Evolutionary conservation across 2,888 invertebrate genomes (phyloP), one percentile per base, ranked within the genome.

Genomic region (Drosophila mayaguana): DNA sequence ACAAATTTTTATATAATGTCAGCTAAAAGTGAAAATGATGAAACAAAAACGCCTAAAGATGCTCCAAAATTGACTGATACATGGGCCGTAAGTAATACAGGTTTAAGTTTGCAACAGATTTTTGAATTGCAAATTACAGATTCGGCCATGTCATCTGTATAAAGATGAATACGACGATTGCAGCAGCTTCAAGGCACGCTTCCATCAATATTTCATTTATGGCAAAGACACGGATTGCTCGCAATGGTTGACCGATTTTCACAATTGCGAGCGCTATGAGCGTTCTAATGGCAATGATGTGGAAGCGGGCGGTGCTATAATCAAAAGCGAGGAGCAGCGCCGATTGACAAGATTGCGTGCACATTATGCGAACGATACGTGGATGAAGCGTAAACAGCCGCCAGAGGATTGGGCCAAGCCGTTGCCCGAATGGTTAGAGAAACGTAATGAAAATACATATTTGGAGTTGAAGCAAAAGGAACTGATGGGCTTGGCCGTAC

Each of bases 201-300:
- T 98, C 85, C 96, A 98, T 91, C 98, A 98, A 92, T 96, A 97
- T 91, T 98, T 97, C 91, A 94, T 97, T 66, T 94, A 94, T 92
- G 98, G 98, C 0, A 93, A 96, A 88, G 92, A 93, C 0, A 62
- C 94, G 9, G 96, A 98, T 90, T 98, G 98, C 90, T 93, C 94
- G 4, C 95, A 96, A 81, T 98, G 97, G 97, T 95, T 96, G 84
- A 94, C 93, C 61, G 97, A 98, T 92, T 95, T 95, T 81, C 91
- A 95, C 4, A 97, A 96, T 90, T 98, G 98, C 91, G 92, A 94
- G 60, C 94, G 94, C 89, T 98, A 96, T 95, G 93, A 94, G 62
- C 93, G 94, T 0, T 92, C 92, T 0, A 92, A 94, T 8, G 93
- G 94, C 54, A 95, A 91, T 32, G 90, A 97, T 92, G 67, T 93